phyloP scores from a whole-genome alignment of 2,797 vertebrate species.

The Manis pentadactyla region DNA sequence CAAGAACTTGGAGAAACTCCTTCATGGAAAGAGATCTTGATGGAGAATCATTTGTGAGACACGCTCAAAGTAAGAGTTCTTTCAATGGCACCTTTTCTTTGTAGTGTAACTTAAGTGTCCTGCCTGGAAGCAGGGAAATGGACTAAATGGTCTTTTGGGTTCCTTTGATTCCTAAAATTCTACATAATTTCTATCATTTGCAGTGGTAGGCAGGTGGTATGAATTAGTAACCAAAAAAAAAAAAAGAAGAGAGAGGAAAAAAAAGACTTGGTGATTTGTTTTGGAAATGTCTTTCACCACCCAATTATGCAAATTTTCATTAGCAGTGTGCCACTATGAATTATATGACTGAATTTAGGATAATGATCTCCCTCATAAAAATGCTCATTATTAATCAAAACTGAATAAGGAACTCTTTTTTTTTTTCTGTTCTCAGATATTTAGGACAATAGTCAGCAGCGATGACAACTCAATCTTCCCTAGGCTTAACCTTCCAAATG shows the following conservation, averaged over 20 bases:
- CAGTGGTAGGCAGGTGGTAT: slow-evolving; percentile 39
- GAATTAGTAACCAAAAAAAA: slow-evolving; percentile 44
- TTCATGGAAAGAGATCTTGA: background rate
- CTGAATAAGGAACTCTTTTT: slow-evolving; percentile 55
- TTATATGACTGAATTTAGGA: slow-evolving; percentile 78
- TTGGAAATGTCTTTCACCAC: slow-evolving; percentile 58
- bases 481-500: slow-evolving; percentile 50
- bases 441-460: slow-evolving; percentile 62
- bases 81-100: background rate
- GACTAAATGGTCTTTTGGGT: slow-evolving; percentile 54
- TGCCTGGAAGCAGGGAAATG: slow-evolving; percentile 10
- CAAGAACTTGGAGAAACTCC: background rate
- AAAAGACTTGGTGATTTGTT: slow-evolving; percentile 39
- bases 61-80: background rate
- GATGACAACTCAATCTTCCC: slow-evolving; percentile 67
- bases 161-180: slow-evolving; percentile 48
- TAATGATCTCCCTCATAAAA: slow-evolving; percentile 70
- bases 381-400: slow-evolving; percentile 75
- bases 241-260: background rate
- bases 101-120: background rate
- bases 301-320: slow-evolving; percentile 78
- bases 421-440: slow-evolving; percentile 58
- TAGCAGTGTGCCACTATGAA: slow-evolving; percentile 76
- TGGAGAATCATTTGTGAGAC: background rate
- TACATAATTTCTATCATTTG: slow-evolving; percentile 63